Percentiles rank a stretch among this genome's conserved stretches.
Evolutionary conservation across 2,797 vertebrate species (phyloP).

Genomic region (Pangasius krempfi): DNA sequence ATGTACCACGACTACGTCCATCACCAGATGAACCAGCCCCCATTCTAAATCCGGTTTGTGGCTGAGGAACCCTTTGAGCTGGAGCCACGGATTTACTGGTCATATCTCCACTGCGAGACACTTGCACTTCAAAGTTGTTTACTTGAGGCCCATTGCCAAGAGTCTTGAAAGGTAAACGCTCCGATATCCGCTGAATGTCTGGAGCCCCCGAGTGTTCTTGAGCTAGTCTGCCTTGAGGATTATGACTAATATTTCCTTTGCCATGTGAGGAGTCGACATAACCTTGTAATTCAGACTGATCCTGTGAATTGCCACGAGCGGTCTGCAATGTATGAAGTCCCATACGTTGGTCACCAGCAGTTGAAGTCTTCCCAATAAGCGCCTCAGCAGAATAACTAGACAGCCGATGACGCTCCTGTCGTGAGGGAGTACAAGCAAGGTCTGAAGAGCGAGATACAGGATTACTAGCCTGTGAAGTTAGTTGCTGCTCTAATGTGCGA

Average conservation of each 20-base stretch:
- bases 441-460: constrained; percentile 87
- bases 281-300: constrained; percentile 90
- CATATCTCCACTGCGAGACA: constrained; percentile 89
- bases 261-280: constrained; percentile 91
- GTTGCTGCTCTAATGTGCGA: constrained; percentile 89
- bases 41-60: constrained; percentile 87
- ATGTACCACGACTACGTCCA: constrained; percentile 84
- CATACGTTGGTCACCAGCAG: constrained; percentile 87
- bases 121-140: constrained; percentile 86
- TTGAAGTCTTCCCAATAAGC: constrained; percentile 91
- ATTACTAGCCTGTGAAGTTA: constrained; percentile 86
- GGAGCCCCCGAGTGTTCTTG: constrained; percentile 81
- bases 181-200: constrained; percentile 86
- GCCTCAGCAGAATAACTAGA: constrained; percentile 99
- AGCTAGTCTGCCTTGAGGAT: constrained; percentile 83
- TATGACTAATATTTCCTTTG: constrained; percentile 85
- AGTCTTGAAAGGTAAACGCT: constrained; percentile 91
- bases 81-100: constrained; percentile 81
- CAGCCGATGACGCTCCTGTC: constrained; percentile 93
- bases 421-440: constrained; percentile 85
- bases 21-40: constrained; percentile 81
- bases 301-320: constrained; percentile 77
- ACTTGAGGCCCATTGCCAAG: constrained; percentile 79
- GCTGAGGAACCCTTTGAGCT: constrained; percentile 85
- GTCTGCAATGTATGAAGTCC: constrained; percentile 83